These are phyloP conservation scores for Cossypha polioptera DNA, from an alignment of 2,797 vertebrate species.

Conservation along the genomic window DNA sequence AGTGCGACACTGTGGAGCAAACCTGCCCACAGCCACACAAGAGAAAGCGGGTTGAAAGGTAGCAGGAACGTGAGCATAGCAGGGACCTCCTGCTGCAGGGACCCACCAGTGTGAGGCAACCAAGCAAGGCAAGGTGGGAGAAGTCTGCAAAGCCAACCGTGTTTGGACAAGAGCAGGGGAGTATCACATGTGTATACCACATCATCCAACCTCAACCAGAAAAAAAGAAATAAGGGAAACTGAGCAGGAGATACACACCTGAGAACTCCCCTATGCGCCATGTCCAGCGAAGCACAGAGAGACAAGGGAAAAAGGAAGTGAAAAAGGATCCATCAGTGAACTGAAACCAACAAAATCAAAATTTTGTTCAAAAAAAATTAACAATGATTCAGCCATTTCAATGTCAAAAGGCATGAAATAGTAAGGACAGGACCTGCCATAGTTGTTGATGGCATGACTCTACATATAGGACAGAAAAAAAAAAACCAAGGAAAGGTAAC, in stretches of 20 bases:
- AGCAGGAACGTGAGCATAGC: neutral
- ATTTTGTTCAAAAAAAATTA: slow-evolving; percentile 52
- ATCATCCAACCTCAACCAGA: neutral
- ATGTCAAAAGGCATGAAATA: slow-evolving; percentile 68
- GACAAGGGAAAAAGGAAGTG: slow-evolving; percentile 74
- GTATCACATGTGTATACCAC: slow-evolving; percentile 65
- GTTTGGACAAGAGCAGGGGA: slow-evolving; percentile 67
- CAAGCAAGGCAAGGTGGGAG: slow-evolving; percentile 15
- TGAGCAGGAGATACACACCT: slow-evolving; percentile 91
- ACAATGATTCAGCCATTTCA: slow-evolving; percentile 69
- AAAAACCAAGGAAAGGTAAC: neutral
- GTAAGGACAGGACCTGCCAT: slow-evolving; percentile 51
- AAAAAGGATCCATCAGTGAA: slow-evolving; percentile 84
- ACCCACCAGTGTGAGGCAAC: neutral
- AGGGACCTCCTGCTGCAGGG: neutral
- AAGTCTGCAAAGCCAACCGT: slow-evolving; percentile 47
- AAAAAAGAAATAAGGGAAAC: slow-evolving; percentile 61
- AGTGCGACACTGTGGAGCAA: neutral
- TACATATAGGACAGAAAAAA: slow-evolving; percentile 4
- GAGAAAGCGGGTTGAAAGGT: neutral
- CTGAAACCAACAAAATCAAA: slow-evolving; percentile 77
- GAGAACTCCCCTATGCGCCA: slow-evolving; percentile 96
- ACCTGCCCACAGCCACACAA: neutral
- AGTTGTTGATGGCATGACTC: slow-evolving; percentile 45
- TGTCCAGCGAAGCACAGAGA: slow-evolving; percentile 87